Evolutionary conservation across 2,797 vertebrate genomes (phyloP).

Genomic region (Tragelaphus oryx): DNA sequence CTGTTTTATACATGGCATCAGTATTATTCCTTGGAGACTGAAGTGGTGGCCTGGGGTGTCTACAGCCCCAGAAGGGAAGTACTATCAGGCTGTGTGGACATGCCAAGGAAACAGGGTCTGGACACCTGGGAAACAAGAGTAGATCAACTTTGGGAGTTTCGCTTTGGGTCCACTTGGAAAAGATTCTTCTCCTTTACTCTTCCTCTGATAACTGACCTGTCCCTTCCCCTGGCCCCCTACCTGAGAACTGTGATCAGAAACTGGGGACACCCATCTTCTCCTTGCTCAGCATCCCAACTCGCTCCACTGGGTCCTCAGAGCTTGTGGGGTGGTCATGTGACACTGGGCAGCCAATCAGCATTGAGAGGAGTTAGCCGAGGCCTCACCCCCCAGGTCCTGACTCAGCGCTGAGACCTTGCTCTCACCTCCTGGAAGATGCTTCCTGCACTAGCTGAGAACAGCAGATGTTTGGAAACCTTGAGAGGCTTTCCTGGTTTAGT

Average conservation of each 20-base stretch:
- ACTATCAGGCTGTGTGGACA: not conserved
- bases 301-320: not conserved
- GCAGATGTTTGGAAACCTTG: not conserved
- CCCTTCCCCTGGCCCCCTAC: not conserved
- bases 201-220: not conserved
- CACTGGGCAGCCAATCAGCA: not conserved
- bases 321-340: not conserved
- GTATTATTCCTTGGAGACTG: not conserved
- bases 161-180: not conserved
- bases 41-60: not conserved
- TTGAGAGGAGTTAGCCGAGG: not conserved
- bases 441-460: not conserved
- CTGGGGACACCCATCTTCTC: not conserved
- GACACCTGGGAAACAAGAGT: not conserved
- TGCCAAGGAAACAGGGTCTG: not conserved
- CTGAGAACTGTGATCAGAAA: not conserved
- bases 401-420: not conserved
- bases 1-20: accelerated
- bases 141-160: not conserved
- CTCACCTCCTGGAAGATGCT: not conserved
- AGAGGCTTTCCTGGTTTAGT: not conserved
- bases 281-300: not conserved
- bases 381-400: not conserved
- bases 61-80: not conserved
- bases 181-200: not conserved